Evolutionary conservation across 2,888 invertebrate genomes (phyloP).

Genomic region (Sphaerophoria taeniata): DNA sequence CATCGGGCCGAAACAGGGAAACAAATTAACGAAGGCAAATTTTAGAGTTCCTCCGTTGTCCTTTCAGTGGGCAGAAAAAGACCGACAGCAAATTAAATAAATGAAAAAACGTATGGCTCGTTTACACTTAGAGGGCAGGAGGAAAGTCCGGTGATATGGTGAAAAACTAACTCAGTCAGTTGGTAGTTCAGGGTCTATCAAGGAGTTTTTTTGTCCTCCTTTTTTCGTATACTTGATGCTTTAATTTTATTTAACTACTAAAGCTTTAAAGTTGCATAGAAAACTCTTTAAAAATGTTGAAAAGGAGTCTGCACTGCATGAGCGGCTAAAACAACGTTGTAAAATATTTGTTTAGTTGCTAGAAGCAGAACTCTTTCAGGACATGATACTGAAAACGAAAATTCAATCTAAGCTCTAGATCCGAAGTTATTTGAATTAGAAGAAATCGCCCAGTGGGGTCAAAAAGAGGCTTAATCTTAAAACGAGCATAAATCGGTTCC

Average conservation of each 20-base stretch:
- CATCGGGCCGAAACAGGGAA: background rate
- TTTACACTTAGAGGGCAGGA: background rate
- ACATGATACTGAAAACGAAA: too few species aligned
- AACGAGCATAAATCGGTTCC: too few species aligned
- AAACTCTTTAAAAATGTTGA: too few species aligned
- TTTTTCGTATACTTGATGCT: background rate
- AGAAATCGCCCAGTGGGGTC: too few species aligned
- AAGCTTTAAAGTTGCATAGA: too few species aligned
- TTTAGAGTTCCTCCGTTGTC: background rate
- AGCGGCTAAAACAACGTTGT: too few species aligned
- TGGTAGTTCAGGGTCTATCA: conserved; percentile 8
- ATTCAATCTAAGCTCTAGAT: too few species aligned
- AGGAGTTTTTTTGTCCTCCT: background rate
- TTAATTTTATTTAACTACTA: background rate
- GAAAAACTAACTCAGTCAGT: background rate
- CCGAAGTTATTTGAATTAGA: too few species aligned
- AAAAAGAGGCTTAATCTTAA: too few species aligned
- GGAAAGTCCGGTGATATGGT: background rate
- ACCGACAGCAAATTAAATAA: background rate
- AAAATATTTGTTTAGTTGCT: too few species aligned
- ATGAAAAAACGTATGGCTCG: background rate
- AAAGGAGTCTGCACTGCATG: too few species aligned
- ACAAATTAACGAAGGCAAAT: conserved; percentile 8
- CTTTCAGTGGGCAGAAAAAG: background rate
- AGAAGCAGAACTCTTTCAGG: too few species aligned